A percentile compares a stretch with the other conserved stretches of the same genome.
Evolutionary conservation across 2,797 vertebrate genomes (phyloP).

Genomic region (Vireo griseus): DNA sequence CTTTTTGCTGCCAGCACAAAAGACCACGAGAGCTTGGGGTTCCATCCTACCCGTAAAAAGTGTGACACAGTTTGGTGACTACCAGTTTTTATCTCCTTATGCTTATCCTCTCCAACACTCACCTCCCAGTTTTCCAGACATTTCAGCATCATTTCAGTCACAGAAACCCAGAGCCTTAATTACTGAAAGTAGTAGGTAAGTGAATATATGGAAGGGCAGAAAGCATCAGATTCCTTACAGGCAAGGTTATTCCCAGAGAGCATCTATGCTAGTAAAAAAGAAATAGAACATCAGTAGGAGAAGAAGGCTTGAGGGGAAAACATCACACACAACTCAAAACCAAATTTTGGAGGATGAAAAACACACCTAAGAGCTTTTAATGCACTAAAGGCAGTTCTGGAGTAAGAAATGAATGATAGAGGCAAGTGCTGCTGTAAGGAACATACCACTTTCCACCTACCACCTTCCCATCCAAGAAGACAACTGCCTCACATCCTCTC

Average conservation of each 20-base stretch:
- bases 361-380: not conserved
- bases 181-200: not conserved
- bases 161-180: not conserved
- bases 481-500: not conserved
- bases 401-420: not conserved
- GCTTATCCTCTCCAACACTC: not conserved
- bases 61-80: not conserved
- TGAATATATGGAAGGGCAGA: not conserved
- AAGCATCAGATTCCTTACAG: not conserved
- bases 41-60: not conserved
- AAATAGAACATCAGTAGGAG: not conserved
- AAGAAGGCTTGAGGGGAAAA: not conserved
- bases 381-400: not conserved
- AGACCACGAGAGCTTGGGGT: not conserved
- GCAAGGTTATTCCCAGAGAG: not conserved
- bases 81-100: not conserved
- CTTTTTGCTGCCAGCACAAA: not conserved
- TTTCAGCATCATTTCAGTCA: not conserved
- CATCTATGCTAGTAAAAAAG: not conserved
- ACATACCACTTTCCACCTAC: rapidly evolving
- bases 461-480: not conserved
- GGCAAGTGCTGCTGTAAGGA: not conserved
- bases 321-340: not conserved
- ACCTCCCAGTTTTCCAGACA: not conserved
- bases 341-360: not conserved